These are phyloP conservation scores for Epinotia demarniana DNA, from an alignment of 2,888 invertebrate species.

Conservation along the genomic window DNA sequence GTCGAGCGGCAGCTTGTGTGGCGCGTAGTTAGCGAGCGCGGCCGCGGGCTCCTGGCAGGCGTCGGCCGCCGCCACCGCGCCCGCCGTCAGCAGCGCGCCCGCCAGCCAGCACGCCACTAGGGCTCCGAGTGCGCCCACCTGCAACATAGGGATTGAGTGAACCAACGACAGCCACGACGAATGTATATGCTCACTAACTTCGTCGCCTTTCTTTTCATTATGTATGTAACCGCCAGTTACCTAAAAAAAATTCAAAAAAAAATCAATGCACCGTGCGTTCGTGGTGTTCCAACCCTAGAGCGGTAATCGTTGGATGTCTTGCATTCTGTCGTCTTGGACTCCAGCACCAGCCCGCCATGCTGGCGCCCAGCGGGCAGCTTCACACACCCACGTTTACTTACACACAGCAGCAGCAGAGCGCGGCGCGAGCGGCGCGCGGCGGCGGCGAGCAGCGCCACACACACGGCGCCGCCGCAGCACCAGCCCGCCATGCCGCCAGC, in stretches of 20 bases:
- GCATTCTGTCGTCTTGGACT: conserved; percentile 69
- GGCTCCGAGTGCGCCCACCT: conserved; percentile 89
- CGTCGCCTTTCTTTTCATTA: too few species aligned
- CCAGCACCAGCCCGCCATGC: conserved; percentile 94
- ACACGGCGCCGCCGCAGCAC: conserved; percentile 87
- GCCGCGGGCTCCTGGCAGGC: conserved; percentile 94
- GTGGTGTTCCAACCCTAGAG: too few species aligned
- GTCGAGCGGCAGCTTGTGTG: conserved; percentile 83
- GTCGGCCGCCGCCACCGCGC: conserved; percentile 93
- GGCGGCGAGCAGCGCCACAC: conserved; percentile 86
- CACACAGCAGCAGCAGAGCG: too few species aligned
- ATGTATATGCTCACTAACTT: too few species aligned
- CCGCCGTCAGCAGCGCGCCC: conserved; percentile 93
- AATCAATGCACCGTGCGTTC: too few species aligned
- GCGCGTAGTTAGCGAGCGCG: conserved; percentile 88
- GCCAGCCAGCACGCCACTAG: conserved; percentile 91
- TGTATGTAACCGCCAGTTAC: too few species aligned
- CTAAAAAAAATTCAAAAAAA: too few species aligned
- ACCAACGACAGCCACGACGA: not conserved
- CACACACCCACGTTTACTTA: too few species aligned
- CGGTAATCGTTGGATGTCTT: too few species aligned
- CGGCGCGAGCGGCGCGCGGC: too few species aligned
- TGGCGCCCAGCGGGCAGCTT: too few species aligned
- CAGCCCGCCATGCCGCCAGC: conserved; percentile 67
- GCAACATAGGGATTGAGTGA: not conserved